Base-by-base conservation (phyloP, 2,113 vertebrate species). In the Mola mola region DNA sequence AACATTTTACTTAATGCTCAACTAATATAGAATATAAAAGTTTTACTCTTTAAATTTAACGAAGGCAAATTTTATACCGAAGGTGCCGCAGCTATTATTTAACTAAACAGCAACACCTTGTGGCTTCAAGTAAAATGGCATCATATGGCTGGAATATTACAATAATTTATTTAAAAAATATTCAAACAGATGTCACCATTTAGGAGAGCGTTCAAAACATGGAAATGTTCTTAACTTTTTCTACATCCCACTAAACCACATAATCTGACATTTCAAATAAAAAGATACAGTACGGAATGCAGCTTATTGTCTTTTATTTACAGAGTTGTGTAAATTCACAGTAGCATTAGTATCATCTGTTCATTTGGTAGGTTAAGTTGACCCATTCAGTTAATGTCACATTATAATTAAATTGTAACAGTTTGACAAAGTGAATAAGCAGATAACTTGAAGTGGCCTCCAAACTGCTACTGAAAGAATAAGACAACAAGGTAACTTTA, bases 91-190 rank as follows among this genome's bases (percentile, higher is more conserved):
- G 7, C n/a, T 10, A 65, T n/a, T 29, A 72, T 85, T 68, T 69
- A 17, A 48, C 24, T 53, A 64, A 82, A 81, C 31, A 74, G 65
- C 84, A 46, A 34, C 86, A 72, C 67, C 86, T 78, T 71, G 85
- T 90, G 91, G 84, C 11, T 16, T 9, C 3, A 43, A 41, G 10
- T n/a, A 8, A n/a, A 85, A 83, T 25, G 25, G 24, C 66, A 71
- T 8, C 11, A 29, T 15, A 11, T 3, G 15, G 17, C 5, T n/a
- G n/a, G n/a, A n/a, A n/a, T n/a, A n/a, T n/a, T n/a, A n/a, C n/a
- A n/a, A n/a, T n/a, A n/a, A n/a, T n/a, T n/a, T n/a, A n/a, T n/a
- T n/a, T n/a, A n/a, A n/a, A n/a, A n/a, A n/a, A n/a, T n/a, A n/a
- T n/a, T n/a, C n/a, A n/a, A n/a, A n/a, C n/a, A n/a, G n/a, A n/a